Evolutionary conservation across 2,797 vertebrate species (phyloP), one percentile per base, ranked within the genome.

Genomic region (Chlorospingus flavigularis): DNA sequence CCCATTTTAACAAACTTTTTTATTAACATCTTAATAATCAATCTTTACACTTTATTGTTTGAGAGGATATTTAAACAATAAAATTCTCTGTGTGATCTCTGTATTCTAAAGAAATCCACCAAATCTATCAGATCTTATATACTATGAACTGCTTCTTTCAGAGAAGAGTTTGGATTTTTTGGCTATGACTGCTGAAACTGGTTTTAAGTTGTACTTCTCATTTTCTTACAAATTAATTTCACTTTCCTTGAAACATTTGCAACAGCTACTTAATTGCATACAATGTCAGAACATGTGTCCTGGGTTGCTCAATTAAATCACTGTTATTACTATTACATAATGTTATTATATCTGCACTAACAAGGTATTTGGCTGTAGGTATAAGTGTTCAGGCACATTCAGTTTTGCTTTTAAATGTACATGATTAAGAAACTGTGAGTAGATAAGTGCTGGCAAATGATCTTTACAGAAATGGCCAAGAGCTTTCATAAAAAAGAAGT

Each of bases 401-500:
- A 84, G 9, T 58, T 86, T 81, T 77, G 28, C 3, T 93, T 93
- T 91, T n/a, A 70, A 85, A 87, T 23, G 25, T 48, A 74, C 24
- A 15, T 45, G 73, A 82, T 66, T 82, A 87, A 86, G 40, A 30
- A 60, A 89, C 53, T 67, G 63, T 85, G 63, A 80, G 63, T 19
- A 71, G 53, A 48, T 28, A 87, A 85, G 63, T 86, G 43, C 37
- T 74, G 78, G 37, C 30, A 73, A 48, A 74, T 67, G 7, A 77
- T 57, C n/a, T 77, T 73, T 42, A 79, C 11, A 92, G 40, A 94
- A 94, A 82, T 20, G 28, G 47, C 43, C 31, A 82, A 90, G 18
- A 89, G 54, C 10, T 78, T 76, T 31, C 31, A 42, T 31, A 21
- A 84, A 40, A 79, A 80, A 50, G 15, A 67, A 83, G 26, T 47